phyloP scores from a whole-genome alignment of 2,113 vertebrate species.

The Thamnaconus septentrionalis region DNA sequence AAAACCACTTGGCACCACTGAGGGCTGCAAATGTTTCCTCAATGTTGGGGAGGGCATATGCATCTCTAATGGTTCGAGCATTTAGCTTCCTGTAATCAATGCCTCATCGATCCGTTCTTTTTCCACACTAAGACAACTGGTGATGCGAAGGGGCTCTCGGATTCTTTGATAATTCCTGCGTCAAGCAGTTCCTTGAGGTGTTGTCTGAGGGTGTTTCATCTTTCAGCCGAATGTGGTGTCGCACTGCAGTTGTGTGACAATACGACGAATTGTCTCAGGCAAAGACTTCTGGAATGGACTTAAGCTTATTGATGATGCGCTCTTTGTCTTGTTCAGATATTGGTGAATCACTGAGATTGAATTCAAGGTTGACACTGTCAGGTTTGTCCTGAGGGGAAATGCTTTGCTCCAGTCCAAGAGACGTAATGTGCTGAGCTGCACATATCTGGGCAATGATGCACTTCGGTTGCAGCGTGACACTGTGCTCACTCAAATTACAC shows the following conservation, averaged over 20 bases:
- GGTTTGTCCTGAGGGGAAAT: neutral
- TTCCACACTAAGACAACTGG: neutral
- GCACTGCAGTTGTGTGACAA: conserved; percentile 6
- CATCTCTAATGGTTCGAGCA: neutral
- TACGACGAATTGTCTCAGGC: neutral
- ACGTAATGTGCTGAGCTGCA: neutral
- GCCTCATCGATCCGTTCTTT: neutral
- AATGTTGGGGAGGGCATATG: neutral
- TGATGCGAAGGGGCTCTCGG: neutral
- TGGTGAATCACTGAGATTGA: neutral
- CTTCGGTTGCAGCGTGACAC: neutral
- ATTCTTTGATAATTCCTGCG: conserved; percentile 1
- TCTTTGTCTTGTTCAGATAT: neutral
- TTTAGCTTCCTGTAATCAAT: conserved; percentile 4
- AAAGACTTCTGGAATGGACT: conserved; percentile 11
- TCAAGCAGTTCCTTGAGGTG: conserved; percentile 10
- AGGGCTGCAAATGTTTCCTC: no score
- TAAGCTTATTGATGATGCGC: neutral
- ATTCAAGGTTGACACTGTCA: neutral
- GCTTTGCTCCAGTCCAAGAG: neutral
- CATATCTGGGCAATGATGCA: neutral
- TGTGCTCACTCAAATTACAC: neutral
- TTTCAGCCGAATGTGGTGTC: conserved; percentile 6
- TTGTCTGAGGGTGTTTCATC: conserved; percentile 5
- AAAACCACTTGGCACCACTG: no score